Base-by-base conservation (phyloP, 1,140 invertebrate genomes). In the Bombus confusus region DNA sequence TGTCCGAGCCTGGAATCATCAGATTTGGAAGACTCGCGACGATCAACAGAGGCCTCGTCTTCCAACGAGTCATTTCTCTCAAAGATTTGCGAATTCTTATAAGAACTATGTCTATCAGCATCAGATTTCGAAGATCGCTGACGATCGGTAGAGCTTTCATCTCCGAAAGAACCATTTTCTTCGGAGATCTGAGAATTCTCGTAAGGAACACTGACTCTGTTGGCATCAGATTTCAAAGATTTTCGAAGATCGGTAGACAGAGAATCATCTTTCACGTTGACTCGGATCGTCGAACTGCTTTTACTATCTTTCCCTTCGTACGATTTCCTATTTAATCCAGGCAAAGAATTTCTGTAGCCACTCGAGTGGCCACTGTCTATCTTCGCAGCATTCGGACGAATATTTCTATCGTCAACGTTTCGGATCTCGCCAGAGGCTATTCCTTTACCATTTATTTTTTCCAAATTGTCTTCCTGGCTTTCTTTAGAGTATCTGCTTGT, bases 1-100 rank as follows among this genome's bases (percentile, higher is more conserved):
- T 4, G 5, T 0, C 0, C 0, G 5, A 0, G 12, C 64, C 34
- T 25, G 10, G 1, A 22, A 6, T 0, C 8, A 10, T 25, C 37
- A 13, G 39, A 9, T 72, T 41, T n/a, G 8, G 25, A 39, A 3
- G 39, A n/a, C 8, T 22, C 47, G 0, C 2, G 39, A 22, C 3
- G 5, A 10, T 25, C n/a, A 9, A 1, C 2, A 9, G 22, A 0
- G 18, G 18, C 47, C 18, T 52, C 47, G 0, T 52, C 47, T 52
- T 52, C 47, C 47, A 52, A 52, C 47, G 47, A 52, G 47, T 52
- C 47, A 0, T 52, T 1, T 52, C 5, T 52, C 47, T 8, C 47
- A 2, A 22, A 52, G 5, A 52, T 52, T 52, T 52, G 47, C 18
- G 47, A 22, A 52, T 52, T 52, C 18, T 52, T 52, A 52, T 52